Percentiles rank a stretch among this genome's conserved stretches.
Evolutionary conservation across 1,140 invertebrate species (phyloP).

Genomic region (Copidosoma floridanum): DNA sequence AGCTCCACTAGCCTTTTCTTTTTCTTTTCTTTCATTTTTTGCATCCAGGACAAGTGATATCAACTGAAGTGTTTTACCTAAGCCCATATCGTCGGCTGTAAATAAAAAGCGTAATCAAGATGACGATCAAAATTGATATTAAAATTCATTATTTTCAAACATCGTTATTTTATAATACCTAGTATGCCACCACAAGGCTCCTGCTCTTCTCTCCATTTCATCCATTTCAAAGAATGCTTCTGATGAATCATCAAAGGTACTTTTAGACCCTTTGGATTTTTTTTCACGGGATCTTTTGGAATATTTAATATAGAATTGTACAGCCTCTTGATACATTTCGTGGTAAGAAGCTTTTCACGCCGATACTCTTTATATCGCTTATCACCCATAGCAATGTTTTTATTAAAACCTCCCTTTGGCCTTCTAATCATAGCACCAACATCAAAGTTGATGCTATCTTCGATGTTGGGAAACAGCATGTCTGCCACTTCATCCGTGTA

Average conservation of each 20-base stretch:
- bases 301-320: constrained; percentile 73
- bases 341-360: constrained; percentile 64
- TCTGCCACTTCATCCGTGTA: no score
- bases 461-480: background rate
- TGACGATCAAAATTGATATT: constrained; percentile 8
- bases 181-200: constrained; percentile 78
- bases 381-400: background rate
- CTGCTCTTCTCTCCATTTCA: constrained; percentile 84
- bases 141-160: no score
- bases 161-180: constrained; percentile 38
- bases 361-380: constrained; percentile 3
- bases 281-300: constrained; percentile 57
- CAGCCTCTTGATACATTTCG: constrained; percentile 69
- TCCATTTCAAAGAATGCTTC: constrained; percentile 81
- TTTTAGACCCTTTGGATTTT: constrained; percentile 66
- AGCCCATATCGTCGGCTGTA: constrained; percentile 91
- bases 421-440: background rate
- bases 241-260: constrained; percentile 83
- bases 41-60: constrained; percentile 65
- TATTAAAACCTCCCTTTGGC: no score
- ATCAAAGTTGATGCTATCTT: constrained; percentile 9
- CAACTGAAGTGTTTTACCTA: constrained; percentile 91
- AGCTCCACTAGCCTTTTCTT: constrained; percentile 11
- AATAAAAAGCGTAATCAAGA: no score
- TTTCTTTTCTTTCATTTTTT: constrained; percentile 44